Evolutionary conservation across 2,113 vertebrate genomes (phyloP), one percentile per base, ranked within the genome.

Genomic region (Bettongia penicillata): DNA sequence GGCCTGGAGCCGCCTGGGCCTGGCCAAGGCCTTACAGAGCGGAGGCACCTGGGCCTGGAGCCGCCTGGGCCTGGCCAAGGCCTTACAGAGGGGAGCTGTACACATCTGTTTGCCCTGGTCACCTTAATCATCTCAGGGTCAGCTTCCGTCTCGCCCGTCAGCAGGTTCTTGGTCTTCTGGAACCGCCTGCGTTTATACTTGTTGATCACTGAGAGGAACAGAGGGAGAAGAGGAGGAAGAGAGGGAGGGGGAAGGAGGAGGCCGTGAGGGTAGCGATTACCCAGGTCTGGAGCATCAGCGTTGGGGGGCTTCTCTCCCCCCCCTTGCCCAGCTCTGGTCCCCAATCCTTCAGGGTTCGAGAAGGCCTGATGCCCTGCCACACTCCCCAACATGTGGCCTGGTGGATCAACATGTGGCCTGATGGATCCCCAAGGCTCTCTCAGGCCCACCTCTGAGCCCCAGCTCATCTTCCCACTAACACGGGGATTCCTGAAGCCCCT

Each of bases 81-180:
- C 48, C 48, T 48, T 48, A 48, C 48, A 48, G 48, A 48, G 22
- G 22, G 8, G 22, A 16, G 51, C 51, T 52, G 51, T 2, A 14
- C 3, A 14, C 51, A 14, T 24, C 48, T 2, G 11, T 3, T 28
- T n/a, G 28, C 3, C 22, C 47, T 26, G 0, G 25, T 50, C 84
- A 99, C 99, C 99, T 99, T 99, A 96, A 99, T 99, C 98, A 99
- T 99, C 95, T 99, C 99, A 0, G 99, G 99, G 97, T 99, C 99
- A 0, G 99, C 99, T 95, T 99, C 99, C 0, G 99, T 99, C 97
- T 99, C 99, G 11, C 99, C 99, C 0, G 99, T 99, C 93, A 99
- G 97, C 24, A 99, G 98, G 97, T 99, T 99, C 98, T 99, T 99
- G 91, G 99, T 99, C 98, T 99, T 99, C 97, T 99, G 97, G 97